Base-by-base conservation (phyloP, 2,888 invertebrate genomes). In the Sinohyriopsis cumingii region DNA sequence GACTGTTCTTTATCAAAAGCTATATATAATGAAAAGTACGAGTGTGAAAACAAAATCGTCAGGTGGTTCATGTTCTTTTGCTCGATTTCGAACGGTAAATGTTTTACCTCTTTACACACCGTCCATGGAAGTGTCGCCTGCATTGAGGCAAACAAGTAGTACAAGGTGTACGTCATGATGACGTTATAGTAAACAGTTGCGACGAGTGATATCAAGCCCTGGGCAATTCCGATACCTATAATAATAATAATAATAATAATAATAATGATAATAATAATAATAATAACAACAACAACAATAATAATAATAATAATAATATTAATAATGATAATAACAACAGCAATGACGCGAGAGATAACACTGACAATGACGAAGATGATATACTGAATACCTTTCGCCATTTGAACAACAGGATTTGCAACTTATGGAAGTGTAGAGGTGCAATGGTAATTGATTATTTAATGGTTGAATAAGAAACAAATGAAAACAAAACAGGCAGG, bases 91-190 rank as follows among this genome's bases (percentile, higher is more conserved):
- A 24, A 9, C n/a, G 4, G 15, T 20, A 45, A n/a, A 45, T 25
- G 20, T 53, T 68, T 74, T 77, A 85, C 86, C 33, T 77, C 95
- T 0, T 96, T 96, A 90, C 97, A 97, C 53, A 92, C 91, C 0
- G 95, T 93, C 96, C 96, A 97, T 5, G 96, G 96, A 63, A 97
- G 91, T 25, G 94, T 94, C 75, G 93, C 92, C 95, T 94, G 93
- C 91, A 97, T 95, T 86, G 96, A 96, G 85, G 96, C 95, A 90
- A 96, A 96, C 81, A 97, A 93, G 88, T 96, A 97, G 91, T 94
- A 97, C 92, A 97, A 95, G 86, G 96, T 96, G 96, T 97, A 98
- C 65, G 97, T 96, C 89, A 98, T 97, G 90, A 98, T 97, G 83
- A 97, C 97, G 88, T 98, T 98, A 92, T 98, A 98, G 91, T 98